phyloP scores from a whole-genome alignment of 2,888 invertebrate genomes.

The Apodemia duryi region DNA sequence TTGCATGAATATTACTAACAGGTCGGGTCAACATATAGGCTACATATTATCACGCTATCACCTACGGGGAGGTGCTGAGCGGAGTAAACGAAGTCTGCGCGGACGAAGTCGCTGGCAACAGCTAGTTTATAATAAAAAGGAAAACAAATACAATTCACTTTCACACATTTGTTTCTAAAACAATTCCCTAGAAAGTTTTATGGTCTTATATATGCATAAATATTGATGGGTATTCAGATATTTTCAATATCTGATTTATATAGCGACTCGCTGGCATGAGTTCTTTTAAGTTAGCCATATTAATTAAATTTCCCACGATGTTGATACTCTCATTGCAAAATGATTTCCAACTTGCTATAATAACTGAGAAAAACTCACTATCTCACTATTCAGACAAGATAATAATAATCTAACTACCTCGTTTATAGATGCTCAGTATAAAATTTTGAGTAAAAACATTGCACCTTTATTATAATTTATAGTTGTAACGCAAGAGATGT shows the following conservation, averaged over 20 bases:
- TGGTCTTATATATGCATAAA: background rate
- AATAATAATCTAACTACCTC: background rate
- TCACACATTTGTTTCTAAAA: background rate
- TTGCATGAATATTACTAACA: too few relatives aligned
- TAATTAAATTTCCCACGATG: constrained; percentile 5
- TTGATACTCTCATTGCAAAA: background rate
- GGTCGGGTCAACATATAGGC: too few relatives aligned
- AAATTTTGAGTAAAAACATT: background rate
- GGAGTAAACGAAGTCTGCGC: too few relatives aligned
- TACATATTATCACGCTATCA: too few relatives aligned
- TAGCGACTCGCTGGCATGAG: background rate
- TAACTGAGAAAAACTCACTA: background rate
- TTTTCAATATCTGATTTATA: background rate
- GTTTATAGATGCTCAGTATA: background rate
- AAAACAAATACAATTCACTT: background rate
- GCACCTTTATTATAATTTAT: background rate
- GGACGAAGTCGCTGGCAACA: too few relatives aligned
- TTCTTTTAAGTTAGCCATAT: background rate
- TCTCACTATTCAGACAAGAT: constrained; percentile 7
- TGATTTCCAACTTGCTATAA: background rate
- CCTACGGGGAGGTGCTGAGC: too few relatives aligned
- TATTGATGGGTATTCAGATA: background rate
- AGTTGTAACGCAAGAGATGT: background rate
- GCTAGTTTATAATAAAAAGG: background rate
- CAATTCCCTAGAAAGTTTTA: background rate